Conservation (phyloP, 2,888 invertebrate species). For the Papilio protenor region DNA sequence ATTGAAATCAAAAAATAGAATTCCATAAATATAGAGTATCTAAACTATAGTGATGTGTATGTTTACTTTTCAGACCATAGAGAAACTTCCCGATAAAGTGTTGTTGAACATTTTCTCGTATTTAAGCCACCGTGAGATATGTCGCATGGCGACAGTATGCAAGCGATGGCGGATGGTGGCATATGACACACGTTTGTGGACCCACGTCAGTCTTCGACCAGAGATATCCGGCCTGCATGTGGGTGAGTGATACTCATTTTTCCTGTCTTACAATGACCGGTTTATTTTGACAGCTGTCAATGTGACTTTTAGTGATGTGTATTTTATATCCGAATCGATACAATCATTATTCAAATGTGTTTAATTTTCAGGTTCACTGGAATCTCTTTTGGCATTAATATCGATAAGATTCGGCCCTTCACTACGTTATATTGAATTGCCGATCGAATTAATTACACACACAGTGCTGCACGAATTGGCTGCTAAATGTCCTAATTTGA, state of each 20-base stretch:
- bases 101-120: constrained; percentile 97
- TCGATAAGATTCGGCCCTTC: constrained; percentile 95
- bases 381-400: constrained; percentile 93
- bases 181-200: constrained; percentile 98
- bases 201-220: constrained; percentile 96
- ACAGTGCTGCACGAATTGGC: constrained; percentile 98
- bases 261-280: not conserved
- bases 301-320: not conserved
- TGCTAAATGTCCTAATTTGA: constrained; percentile 97
- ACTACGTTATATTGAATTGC: constrained; percentile 95
- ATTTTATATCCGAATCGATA: not conserved
- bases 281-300: constrained; percentile 7
- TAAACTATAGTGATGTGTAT: constrained; percentile 5
- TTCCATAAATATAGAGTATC: not conserved
- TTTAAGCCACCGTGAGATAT: constrained; percentile 96
- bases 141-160: constrained; percentile 96
- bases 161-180: constrained; percentile 98
- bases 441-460: constrained; percentile 98
- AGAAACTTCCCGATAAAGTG: constrained; percentile 98
- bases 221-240: constrained; percentile 98
- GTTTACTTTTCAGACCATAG: constrained; percentile 89
- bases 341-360: not conserved
- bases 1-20: not conserved
- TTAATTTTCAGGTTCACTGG: constrained; percentile 87
- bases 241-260: constrained; percentile 63